Evolutionary conservation across 2,888 invertebrate genomes (phyloP).

Genomic region (Ferrisia virgata): DNA sequence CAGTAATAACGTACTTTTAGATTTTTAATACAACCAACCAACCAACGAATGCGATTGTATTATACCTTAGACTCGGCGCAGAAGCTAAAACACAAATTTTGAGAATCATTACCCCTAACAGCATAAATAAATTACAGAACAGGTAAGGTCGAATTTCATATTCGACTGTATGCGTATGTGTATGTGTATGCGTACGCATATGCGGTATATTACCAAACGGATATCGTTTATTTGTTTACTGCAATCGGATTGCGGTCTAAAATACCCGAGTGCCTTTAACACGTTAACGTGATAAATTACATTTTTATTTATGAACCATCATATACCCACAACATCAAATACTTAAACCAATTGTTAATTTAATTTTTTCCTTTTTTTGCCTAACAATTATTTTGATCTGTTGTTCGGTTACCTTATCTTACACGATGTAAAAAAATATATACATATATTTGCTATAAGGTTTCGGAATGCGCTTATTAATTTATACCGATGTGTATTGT

Average conservation of each 20-base stretch:
- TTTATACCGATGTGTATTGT: too few relatives aligned
- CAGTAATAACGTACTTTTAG: too few relatives aligned
- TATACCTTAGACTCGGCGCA: neutral
- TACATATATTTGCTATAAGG: neutral
- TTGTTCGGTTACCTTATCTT: neutral
- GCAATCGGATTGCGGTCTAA: conserved; percentile 34
- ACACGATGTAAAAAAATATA: too few relatives aligned
- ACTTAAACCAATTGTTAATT: neutral
- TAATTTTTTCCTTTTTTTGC: neutral
- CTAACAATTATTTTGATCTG: neutral
- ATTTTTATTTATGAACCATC: conserved; percentile 34
- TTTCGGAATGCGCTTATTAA: neutral
- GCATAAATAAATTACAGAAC: conserved; percentile 26
- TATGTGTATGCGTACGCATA: too few relatives aligned
- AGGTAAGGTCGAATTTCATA: conserved; percentile 40
- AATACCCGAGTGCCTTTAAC: conserved; percentile 22
- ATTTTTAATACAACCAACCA: too few relatives aligned
- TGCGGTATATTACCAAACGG: conserved; percentile 30
- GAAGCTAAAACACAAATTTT: conserved; percentile 4
- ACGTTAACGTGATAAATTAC: conserved; percentile 15
- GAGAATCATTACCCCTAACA: conserved; percentile 24
- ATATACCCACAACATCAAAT: neutral
- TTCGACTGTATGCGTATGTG: too few relatives aligned
- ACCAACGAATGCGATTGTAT: too few relatives aligned
- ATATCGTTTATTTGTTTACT: conserved; percentile 39